phyloP scores from a whole-genome alignment of 2,113 vertebrate genomes.

The Phalacrocorax carbo region DNA sequence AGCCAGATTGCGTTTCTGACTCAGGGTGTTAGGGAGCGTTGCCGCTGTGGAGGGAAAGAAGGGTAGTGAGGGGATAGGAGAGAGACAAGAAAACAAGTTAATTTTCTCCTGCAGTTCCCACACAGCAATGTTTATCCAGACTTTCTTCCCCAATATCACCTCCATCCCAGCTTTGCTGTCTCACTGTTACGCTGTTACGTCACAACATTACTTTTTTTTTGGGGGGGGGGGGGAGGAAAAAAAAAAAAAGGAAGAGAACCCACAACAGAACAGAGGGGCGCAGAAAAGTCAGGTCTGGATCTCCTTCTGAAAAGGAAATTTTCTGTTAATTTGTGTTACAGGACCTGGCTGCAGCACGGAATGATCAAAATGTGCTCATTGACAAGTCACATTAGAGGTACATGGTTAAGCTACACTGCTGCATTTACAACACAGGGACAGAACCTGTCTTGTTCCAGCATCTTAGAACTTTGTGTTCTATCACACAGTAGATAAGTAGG shows the following conservation, averaged over 20 bases:
- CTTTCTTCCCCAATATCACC: background rate
- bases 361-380: background rate
- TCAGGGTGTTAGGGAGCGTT: slow-evolving; percentile 11
- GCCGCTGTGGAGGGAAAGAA: background rate
- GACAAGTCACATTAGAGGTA: background rate
- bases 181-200: background rate
- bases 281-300: background rate
- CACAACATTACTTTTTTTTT: background rate
- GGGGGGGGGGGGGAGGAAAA: too few species aligned
- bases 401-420: background rate
- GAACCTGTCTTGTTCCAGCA: background rate
- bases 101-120: background rate
- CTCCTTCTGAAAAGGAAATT: background rate
- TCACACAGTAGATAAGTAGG: background rate
- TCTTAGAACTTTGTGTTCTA: background rate
- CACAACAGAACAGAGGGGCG: background rate
- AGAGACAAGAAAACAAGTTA: background rate
- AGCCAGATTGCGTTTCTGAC: slow-evolving; percentile 77
- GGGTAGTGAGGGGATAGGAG: background rate
- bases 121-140: background rate
- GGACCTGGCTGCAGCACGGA: background rate
- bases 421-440: background rate
- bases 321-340: background rate
- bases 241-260: background rate
- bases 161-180: background rate